Evolutionary conservation across 2,113 vertebrate species (phyloP), one percentile per base, ranked within the genome.

Genomic region (Zosterops borbonicus): DNA sequence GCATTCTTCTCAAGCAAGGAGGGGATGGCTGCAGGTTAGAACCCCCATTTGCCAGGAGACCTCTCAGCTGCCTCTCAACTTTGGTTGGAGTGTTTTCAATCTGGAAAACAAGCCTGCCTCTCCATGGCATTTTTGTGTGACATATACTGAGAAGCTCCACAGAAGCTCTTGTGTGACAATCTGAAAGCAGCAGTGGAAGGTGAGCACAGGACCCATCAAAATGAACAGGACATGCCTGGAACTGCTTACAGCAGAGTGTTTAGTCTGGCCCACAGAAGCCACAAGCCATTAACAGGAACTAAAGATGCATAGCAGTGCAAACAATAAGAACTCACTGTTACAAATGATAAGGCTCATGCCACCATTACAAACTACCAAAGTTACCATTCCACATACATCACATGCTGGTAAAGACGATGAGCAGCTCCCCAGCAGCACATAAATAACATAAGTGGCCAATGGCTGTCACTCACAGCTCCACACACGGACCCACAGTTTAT

Each of bases 401-500:
- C 17, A 28, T 8, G 7, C 31, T 24, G 25, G 23, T 22, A 37
- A 4, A n/a, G 55, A 39, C 18, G 20, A 15, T 25, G 24, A 65
- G 50, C 28, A 70, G 65, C 78, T 46, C 42, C 25, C 25, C 37
- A 81, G 17, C 37, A 83, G 33, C 42, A 53, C 47, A n/a, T 8
- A 35, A 50, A 59, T 49, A 69, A 59, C 0, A 0, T 6, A 63
- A 55, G 0, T 13, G 19, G 31, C 41, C 60, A 88, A 11, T 12
- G 52, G 50, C 33, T 62, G n/a, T 47, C 35, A 47, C 58, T 19
- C 23, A 21, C 35, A 90, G 65, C 16, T 78, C 69, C 60, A 44
- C 27, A 25, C 4, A 39, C 0, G 65, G 27, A 39, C 11, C 6
- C 64, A 24, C 23, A 27, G 12, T 22, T 49, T 25, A 46, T 0